A percentile compares a stretch with the other conserved stretches of the same genome.
These are phyloP conservation scores for Triplophysa yarkandensis DNA, from an alignment of 2,797 vertebrate species.

Conservation along the genomic window DNA sequence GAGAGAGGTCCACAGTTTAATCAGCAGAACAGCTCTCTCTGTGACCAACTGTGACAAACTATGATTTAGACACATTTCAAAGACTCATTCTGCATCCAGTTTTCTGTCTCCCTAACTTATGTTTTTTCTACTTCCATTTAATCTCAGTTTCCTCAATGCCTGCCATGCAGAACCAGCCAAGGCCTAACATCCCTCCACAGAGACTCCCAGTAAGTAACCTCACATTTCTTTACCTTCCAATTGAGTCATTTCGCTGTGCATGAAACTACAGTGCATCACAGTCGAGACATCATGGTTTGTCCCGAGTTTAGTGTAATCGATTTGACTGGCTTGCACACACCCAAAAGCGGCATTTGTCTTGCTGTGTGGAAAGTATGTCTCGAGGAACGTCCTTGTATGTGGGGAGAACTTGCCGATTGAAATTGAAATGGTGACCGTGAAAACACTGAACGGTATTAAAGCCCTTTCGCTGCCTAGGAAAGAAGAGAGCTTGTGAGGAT, in stretches of 20 bases:
- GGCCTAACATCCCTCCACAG: slow-evolving; percentile 93
- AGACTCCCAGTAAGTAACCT: slow-evolving; percentile 96
- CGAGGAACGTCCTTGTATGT: slow-evolving; percentile 11
- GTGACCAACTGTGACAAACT: slow-evolving; percentile 42
- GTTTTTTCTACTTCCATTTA: slow-evolving; percentile 36
- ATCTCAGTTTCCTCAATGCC: slow-evolving; percentile 93
- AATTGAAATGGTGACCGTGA: slow-evolving; percentile 27
- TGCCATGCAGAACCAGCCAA: slow-evolving; percentile 91
- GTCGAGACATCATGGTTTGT: slow-evolving; percentile 14
- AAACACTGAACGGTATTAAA: slow-evolving; percentile 40
- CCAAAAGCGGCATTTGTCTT: slow-evolving; percentile 23
- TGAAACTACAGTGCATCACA: neutral
- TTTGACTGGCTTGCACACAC: neutral
- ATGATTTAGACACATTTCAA: slow-evolving; percentile 31
- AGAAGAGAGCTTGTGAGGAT: slow-evolving; percentile 62
- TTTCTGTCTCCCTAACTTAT: slow-evolving; percentile 34
- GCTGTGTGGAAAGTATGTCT: slow-evolving; percentile 10
- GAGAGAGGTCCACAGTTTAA: slow-evolving; percentile 41
- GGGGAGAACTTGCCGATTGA: slow-evolving; percentile 15
- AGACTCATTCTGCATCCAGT: slow-evolving; percentile 32
- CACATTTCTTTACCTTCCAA: slow-evolving; percentile 63
- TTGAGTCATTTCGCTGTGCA: slow-evolving; percentile 26
- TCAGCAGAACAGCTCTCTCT: slow-evolving; percentile 47
- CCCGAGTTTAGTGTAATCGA: slow-evolving; percentile 9
- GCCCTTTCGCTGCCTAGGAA: slow-evolving; percentile 11